Conservation (phyloP, 1,140 invertebrate species). For the Radopholus similis region DNA sequence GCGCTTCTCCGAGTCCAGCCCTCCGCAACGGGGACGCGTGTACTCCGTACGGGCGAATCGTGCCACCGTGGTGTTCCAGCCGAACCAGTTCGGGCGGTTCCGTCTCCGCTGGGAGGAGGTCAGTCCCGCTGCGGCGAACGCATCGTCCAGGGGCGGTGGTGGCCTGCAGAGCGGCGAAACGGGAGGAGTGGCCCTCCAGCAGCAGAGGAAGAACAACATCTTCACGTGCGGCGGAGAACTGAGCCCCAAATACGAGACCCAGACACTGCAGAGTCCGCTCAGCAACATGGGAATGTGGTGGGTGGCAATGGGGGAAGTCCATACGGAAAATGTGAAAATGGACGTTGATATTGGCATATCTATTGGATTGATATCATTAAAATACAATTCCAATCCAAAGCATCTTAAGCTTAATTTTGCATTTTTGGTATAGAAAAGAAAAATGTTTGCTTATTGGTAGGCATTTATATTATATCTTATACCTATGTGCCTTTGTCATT, state of each 20-base stretch:
- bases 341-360: too few species aligned
- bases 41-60: conserved; percentile 11
- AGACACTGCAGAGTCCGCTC: conserved; percentile 28
- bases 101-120: conserved; percentile 27
- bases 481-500: too few species aligned
- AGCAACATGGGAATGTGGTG: background rate
- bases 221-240: conserved; percentile 47
- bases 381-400: too few species aligned
- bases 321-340: too few species aligned
- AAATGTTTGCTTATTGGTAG: too few species aligned
- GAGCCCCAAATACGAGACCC: conserved; percentile 29
- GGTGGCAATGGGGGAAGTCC: background rate
- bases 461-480: too few species aligned
- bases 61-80: conserved; percentile 21
- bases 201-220: background rate
- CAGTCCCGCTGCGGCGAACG: conserved; percentile 9
- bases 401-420: too few species aligned
- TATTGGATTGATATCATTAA: too few species aligned
- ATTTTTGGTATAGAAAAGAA: too few species aligned
- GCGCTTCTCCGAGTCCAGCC: background rate
- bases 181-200: background rate
- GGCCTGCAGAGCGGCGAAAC: background rate
- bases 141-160: too few species aligned
- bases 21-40: conserved; percentile 3
- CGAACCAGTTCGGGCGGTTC: conserved; percentile 1